phyloP scores from a whole-genome alignment of 2,113 vertebrate genomes.

The Ptilonorhynchus violaceus region DNA sequence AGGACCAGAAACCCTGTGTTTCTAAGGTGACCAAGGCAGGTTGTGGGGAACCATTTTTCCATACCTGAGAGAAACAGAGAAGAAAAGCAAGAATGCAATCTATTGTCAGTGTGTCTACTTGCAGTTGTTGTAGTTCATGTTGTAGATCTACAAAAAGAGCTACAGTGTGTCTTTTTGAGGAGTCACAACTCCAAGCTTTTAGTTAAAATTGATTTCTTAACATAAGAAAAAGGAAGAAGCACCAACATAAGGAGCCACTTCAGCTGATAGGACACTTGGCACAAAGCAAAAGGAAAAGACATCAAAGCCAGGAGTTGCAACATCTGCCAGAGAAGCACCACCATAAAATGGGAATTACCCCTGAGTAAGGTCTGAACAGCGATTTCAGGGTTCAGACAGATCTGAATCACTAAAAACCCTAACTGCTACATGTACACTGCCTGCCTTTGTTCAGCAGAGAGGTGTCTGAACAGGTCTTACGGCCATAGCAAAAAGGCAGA shows the following conservation, averaged over 20 bases:
- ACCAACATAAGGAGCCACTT: not conserved
- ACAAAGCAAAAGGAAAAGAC: not conserved
- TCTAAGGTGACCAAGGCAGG: not conserved
- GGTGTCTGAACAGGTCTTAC: not conserved
- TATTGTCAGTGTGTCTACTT: not conserved
- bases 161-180: not conserved
- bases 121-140: not conserved
- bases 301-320: not conserved
- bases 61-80: not conserved
- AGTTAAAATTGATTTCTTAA: not conserved
- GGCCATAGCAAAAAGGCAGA: not conserved
- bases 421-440: not conserved
- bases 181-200: not conserved
- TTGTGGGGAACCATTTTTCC: not conserved
- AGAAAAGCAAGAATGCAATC: not conserved
- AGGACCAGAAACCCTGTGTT: not conserved
- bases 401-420: not conserved
- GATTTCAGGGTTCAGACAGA: not conserved
- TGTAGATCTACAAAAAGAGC: not conserved
- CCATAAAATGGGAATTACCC: not conserved
- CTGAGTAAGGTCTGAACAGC: not conserved
- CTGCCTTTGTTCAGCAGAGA: not conserved
- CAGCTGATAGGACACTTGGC: not conserved
- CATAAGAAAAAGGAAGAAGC: not conserved
- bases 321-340: not conserved